Conservation (phyloP, 1,140 invertebrate genomes). For the Hypsibius dujardini region DNA sequence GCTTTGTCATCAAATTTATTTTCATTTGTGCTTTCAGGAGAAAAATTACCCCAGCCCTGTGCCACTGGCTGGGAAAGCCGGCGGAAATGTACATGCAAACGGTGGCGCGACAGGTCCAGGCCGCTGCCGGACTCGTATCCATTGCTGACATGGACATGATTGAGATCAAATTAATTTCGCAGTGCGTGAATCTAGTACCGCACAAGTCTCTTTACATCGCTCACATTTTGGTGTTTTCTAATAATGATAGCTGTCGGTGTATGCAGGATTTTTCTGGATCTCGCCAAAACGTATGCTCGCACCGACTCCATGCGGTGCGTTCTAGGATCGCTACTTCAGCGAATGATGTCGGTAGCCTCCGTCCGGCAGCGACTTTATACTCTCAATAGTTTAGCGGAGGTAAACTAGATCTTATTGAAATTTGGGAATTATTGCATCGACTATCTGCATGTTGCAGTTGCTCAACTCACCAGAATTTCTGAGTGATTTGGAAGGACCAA, state of each 20-base stretch:
- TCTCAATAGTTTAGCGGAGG: background rate
- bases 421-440: background rate
- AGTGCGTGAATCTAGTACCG: background rate
- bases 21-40: background rate
- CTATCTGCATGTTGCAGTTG: background rate
- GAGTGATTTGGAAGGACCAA: conserved; percentile 10
- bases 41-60: conserved; percentile 1
- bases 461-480: background rate
- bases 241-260: no score
- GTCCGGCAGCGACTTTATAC: conserved; percentile 10
- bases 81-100: conserved; percentile 17
- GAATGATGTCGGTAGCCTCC: background rate
- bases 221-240: no score
- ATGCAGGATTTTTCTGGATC: conserved; percentile 2
- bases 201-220: no score
- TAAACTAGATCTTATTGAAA: background rate
- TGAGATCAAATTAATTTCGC: conserved; percentile 14
- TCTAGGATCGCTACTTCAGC: conserved; percentile 1
- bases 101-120: background rate
- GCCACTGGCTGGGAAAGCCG: conserved; percentile 16
- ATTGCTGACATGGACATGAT: conserved; percentile 9
- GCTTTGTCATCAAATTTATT: background rate
- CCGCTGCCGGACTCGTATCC: background rate
- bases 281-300: background rate
- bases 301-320: conserved; percentile 16